A percentile compares a stretch with the other conserved stretches of the same genome.
Conservation (phyloP, 2,888 invertebrate species). For the Hoplodrina blanda region DNA sequence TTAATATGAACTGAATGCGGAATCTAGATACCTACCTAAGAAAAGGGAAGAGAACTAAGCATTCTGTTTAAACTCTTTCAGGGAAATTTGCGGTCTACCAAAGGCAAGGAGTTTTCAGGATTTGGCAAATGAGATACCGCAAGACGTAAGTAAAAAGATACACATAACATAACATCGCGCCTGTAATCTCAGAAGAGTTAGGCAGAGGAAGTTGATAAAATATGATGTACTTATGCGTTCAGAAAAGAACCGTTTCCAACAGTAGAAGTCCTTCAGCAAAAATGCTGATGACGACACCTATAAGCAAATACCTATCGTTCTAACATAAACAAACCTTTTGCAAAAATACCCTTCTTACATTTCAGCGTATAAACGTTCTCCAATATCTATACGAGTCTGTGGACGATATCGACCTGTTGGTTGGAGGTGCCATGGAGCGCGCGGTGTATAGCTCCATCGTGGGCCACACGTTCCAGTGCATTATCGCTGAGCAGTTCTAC, state of each 20-base stretch:
- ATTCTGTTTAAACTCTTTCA: constrained; percentile 77
- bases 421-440: constrained; percentile 95
- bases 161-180: too few relatives aligned
- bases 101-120: constrained; percentile 93
- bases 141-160: constrained; percentile 87
- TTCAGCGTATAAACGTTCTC: constrained; percentile 92
- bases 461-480: constrained; percentile 97
- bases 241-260: too few relatives aligned
- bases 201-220: too few relatives aligned
- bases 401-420: constrained; percentile 96
- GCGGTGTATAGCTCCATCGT: constrained; percentile 94
- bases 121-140: constrained; percentile 92
- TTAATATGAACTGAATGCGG: background rate
- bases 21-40: background rate
- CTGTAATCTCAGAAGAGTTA: too few relatives aligned
- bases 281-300: too few relatives aligned
- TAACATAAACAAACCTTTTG: background rate
- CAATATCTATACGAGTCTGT: constrained; percentile 93
- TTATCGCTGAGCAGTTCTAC: constrained; percentile 96
- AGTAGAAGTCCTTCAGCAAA: too few relatives aligned
- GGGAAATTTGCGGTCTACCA: constrained; percentile 94
- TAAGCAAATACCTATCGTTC: too few relatives aligned
- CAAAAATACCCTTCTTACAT: background rate
- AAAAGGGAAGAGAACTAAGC: background rate
- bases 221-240: background rate